A percentile compares a stretch with the other conserved stretches of the same genome.
These are phyloP conservation scores for Tuberolachnus salignus DNA, from an alignment of 2,888 invertebrate genomes.

Conservation along the genomic window DNA sequence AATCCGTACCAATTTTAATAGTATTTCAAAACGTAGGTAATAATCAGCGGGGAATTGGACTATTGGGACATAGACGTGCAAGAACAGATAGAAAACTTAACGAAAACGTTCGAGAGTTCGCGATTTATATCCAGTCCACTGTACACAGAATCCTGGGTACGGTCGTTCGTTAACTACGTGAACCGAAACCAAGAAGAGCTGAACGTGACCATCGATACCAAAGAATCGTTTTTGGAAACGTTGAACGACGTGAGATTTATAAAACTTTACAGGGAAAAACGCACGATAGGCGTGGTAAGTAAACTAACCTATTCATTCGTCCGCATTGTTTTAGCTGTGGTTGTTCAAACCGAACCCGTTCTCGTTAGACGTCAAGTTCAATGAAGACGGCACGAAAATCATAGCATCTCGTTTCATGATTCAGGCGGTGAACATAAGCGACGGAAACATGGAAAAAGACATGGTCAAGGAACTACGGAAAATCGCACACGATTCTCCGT, in stretches of 20 bases:
- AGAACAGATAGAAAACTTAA: constrained; percentile 78
- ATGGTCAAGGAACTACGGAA: constrained; percentile 83
- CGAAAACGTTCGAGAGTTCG: constrained; percentile 78
- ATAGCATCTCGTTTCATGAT: constrained; percentile 84
- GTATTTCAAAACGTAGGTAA: no score
- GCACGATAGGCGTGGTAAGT: background rate
- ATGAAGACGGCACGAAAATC: constrained; percentile 75
- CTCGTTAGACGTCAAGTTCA: constrained; percentile 83
- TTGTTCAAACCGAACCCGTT: constrained; percentile 79
- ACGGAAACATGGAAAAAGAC: constrained; percentile 88
- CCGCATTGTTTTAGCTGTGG: constrained; percentile 69
- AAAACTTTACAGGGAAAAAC: background rate
- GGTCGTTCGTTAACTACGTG: constrained; percentile 79
- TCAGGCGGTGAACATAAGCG: constrained; percentile 86
- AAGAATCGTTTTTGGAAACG: constrained; percentile 74
- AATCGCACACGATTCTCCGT: constrained; percentile 76
- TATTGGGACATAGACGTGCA: constrained; percentile 81
- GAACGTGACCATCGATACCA: constrained; percentile 76
- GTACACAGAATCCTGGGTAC: constrained; percentile 88
- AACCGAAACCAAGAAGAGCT: constrained; percentile 76
- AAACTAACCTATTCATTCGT: background rate
- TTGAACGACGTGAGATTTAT: constrained; percentile 70
- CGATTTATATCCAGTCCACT: constrained; percentile 75
- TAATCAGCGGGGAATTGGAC: constrained; percentile 78
- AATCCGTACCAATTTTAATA: no score